Evolutionary conservation across 2,888 invertebrate genomes (phyloP).

Genomic region (Watsonalla binaria): DNA sequence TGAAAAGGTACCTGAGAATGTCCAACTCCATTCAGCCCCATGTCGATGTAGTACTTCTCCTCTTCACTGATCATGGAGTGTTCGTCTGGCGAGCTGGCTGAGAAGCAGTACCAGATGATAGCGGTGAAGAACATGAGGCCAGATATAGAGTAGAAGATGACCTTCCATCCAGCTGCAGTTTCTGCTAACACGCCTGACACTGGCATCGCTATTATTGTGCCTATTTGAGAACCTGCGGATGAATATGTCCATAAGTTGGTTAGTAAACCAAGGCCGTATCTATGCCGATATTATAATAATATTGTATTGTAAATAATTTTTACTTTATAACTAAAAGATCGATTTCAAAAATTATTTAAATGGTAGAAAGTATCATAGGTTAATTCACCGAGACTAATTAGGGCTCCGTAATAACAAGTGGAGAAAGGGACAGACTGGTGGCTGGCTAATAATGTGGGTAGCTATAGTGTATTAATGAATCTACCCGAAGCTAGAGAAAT

Average conservation of each 20-base stretch:
- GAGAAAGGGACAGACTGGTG: too few species aligned
- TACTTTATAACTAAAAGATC: too few species aligned
- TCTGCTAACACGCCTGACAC: constrained; percentile 81
- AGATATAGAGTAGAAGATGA: constrained; percentile 82
- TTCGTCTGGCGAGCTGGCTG: constrained; percentile 79
- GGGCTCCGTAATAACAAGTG: too few species aligned
- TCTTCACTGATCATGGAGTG: constrained; percentile 74
- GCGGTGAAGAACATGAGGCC: constrained; percentile 75
- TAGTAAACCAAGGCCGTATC: too few species aligned
- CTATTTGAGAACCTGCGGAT: constrained; percentile 80
- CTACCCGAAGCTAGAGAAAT: too few species aligned
- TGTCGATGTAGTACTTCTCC: constrained; percentile 80
- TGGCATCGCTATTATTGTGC: constrained; percentile 83
- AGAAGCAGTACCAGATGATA: constrained; percentile 72
- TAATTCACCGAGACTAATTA: too few species aligned
- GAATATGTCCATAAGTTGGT: neutral
- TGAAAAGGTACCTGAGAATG: neutral
- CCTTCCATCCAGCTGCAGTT: constrained; percentile 80
- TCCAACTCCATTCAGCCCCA: constrained; percentile 53
- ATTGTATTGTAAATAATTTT: too few species aligned
- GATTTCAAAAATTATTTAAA: too few species aligned
- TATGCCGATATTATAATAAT: too few species aligned
- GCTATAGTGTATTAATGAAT: too few species aligned
- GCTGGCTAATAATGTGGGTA: too few species aligned
- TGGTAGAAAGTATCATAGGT: too few species aligned